Evolutionary conservation across 1,140 invertebrate species (phyloP), one percentile per base, ranked within the genome.

Genomic region (Anastrepha ludens): DNA sequence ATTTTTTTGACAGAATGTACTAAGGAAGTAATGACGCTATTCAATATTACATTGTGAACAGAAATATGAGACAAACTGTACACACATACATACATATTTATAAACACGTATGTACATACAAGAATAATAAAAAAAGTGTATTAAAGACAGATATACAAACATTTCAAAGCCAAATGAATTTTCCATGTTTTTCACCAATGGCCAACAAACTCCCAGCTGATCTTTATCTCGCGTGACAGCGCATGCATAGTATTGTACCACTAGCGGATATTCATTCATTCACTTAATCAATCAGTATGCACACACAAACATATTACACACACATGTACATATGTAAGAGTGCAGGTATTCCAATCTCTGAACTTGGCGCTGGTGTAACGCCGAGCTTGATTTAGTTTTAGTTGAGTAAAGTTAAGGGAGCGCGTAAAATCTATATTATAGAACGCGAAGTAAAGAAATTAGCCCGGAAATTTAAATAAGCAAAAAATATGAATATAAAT

Each of bases 131-230:
- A 29, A 29, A 29, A 29, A 29, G 29, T 29, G 1, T 29, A 29
- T 29, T 29, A 29, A 0, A 29, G 0, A 29, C 29, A 29, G 29
- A 29, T 29, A 29, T 29, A 29, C 29, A 29, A 29, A 29, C 29
- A 29, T 0, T 55, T 11, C 11, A 2, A 55, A 55, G 1, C 39
- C 74, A 81, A 81, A 81, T 81, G 44, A 55, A 50, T 58, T 55
- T 81, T 81, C 17, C 74, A 81, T 81, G 74, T 81, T 41, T 81
- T 55, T 29, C 74, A 47, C 47, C 29, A 55, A 55, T 55, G 47
- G n/a, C n/a, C 17, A 81, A 81, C 44, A 62, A 62, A 62, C 9
- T 9, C 15, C 44, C 47, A 81, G 2, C 13, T 47, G 74, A 81
- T 81, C n/a, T 9, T 81, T 81, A 81, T 81, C 74, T 58, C 13